Evolutionary conservation across 2,888 invertebrate genomes (phyloP), one percentile per base, ranked within the genome.

Genomic region (Mythimna pallens): DNA sequence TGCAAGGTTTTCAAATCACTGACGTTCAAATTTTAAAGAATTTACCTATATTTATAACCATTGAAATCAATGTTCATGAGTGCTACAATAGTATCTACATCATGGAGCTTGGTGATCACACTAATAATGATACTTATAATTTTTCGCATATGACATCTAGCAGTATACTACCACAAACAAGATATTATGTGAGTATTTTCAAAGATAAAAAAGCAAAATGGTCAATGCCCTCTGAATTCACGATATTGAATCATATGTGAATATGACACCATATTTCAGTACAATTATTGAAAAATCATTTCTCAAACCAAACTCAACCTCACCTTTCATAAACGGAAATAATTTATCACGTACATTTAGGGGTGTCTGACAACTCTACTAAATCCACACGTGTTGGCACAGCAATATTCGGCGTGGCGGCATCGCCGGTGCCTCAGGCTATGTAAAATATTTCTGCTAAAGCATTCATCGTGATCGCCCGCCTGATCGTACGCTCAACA

Each of bases 381-480:
- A 85, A 84, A 89, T 93, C 89, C 90, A 81, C 87, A 92, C 89
- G 89, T 94, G 94, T 95, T 95, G 95, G 95, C 95, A 95, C 94
- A 93, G 92, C 94, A 93, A 94, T 94, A 93, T 95, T 94, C 95
- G 90, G 93, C 90, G 90, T 89, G 87, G 92, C 91, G 91, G 93
- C 92, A 91, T 90, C 91, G 92, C 89, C 91, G 91, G 72, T 89
- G 95, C 96, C 94, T 90, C 92, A 85, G 94, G 96, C 95, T 87
- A 94, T 95, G 96, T 95, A 95, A 96, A 96, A 96, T 96, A 96
- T 96, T 96, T 96, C 96, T 95, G 94, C 94, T 94, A 94, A 94
- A 95, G 95, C 96, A 95, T 96, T 95, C 96, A 95, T 95, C 94
- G 95, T 94, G 95, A 95, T 95, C 95, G 95, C 90, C 87, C 85